Evolutionary conservation across 2,888 invertebrate genomes (phyloP).

Genomic region (Drosophila mayaguana): DNA sequence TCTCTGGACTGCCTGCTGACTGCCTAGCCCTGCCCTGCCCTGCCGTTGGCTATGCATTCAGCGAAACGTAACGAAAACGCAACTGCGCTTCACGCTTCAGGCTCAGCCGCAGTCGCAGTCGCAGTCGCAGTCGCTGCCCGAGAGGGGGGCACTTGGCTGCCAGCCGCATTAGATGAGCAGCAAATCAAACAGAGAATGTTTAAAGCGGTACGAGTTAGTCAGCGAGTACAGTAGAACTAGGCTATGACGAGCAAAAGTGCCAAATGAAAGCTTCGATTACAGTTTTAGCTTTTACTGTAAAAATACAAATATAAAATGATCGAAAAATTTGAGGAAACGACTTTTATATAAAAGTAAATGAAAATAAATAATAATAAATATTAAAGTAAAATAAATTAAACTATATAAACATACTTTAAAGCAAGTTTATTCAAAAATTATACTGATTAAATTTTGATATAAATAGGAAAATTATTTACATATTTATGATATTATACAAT

Average conservation of each 20-base stretch:
- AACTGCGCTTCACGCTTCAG: constrained; percentile 79
- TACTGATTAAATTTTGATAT: neutral
- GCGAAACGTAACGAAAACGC: constrained; percentile 79
- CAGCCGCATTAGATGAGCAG: constrained; percentile 52
- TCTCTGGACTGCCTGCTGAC: constrained; percentile 24
- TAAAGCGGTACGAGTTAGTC: constrained; percentile 18
- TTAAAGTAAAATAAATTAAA: too few relatives aligned
- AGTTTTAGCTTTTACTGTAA: neutral
- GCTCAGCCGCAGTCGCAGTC: constrained; percentile 37
- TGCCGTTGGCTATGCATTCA: constrained; percentile 60
- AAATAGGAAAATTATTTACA: too few relatives aligned
- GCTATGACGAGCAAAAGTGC: neutral
- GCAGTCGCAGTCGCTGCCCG: constrained; percentile 24
- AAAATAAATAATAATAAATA: too few relatives aligned
- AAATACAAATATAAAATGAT: too few relatives aligned
- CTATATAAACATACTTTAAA: too few relatives aligned
- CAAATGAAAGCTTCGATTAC: neutral
- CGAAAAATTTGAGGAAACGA: neutral
- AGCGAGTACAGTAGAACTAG: constrained; percentile 28
- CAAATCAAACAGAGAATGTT: constrained; percentile 55
- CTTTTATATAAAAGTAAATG: too few relatives aligned
- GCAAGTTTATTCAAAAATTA: too few relatives aligned
- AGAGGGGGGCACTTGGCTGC: constrained; percentile 33
- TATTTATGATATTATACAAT: neutral
- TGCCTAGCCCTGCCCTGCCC: constrained; percentile 3